These are phyloP conservation scores for Uloborus diversus DNA, from an alignment of 1,140 invertebrate genomes.

Conservation along the genomic window DNA sequence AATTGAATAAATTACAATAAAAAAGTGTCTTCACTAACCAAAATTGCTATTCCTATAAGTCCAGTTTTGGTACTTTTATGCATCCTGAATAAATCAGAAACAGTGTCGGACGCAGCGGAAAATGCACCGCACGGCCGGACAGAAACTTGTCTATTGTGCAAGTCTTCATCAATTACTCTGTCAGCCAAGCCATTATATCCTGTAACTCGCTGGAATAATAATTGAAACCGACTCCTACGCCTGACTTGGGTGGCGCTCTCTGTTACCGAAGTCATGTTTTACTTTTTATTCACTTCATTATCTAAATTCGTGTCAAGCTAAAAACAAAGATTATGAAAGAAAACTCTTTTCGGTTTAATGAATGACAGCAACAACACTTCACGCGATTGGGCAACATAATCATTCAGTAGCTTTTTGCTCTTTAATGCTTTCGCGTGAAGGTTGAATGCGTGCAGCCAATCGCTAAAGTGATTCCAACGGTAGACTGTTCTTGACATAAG, in stretches of 20 bases:
- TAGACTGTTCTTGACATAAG: too few relatives aligned
- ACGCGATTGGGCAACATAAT: too few relatives aligned
- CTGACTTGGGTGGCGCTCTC: background rate
- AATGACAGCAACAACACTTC: too few relatives aligned
- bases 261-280: constrained; percentile 15
- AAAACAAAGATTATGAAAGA: too few relatives aligned
- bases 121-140: background rate
- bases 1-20: background rate
- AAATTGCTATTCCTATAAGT: constrained; percentile 11
- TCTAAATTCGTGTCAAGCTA: too few relatives aligned
- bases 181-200: constrained; percentile 7
- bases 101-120: background rate
- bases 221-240: constrained; percentile 20
- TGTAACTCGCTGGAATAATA: background rate
- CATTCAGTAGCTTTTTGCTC: too few relatives aligned
- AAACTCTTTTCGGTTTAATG: too few relatives aligned
- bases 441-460: too few relatives aligned
- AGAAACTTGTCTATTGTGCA: background rate
- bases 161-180: constrained; percentile 9
- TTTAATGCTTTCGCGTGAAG: too few relatives aligned
- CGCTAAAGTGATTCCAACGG: too few relatives aligned
- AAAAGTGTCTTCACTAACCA: background rate
- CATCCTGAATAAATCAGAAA: constrained; percentile 1
- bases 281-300: constrained; percentile 10
- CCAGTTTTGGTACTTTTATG: constrained; percentile 24